These are phyloP conservation scores for Crocidura indochinensis DNA, from an alignment of 2,797 vertebrate genomes.

Conservation along the genomic window DNA sequence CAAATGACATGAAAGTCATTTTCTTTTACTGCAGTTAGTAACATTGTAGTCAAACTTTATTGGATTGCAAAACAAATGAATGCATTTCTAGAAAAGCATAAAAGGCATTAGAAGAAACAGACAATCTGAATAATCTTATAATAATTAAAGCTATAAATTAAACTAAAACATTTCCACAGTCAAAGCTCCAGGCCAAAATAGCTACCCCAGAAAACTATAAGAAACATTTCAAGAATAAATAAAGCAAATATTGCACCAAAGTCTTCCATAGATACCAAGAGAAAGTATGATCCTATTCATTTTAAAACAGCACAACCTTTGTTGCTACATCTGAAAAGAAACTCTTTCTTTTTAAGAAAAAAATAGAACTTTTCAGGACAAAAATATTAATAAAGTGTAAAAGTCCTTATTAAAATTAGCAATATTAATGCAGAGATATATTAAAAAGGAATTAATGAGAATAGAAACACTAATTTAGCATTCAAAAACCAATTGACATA, in stretches of 20 bases:
- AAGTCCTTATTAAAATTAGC: not conserved
- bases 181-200: not conserved
- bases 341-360: not conserved
- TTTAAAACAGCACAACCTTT: not conserved
- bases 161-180: conserved; percentile 48
- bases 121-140: conserved; percentile 17
- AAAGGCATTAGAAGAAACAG: conserved; percentile 4
- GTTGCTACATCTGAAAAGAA: not conserved
- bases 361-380: not conserved
- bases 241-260: not conserved
- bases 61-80: not conserved
- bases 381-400: not conserved
- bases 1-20: conserved; percentile 80
- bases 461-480: not conserved
- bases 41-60: not conserved
- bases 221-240: conserved; percentile 29
- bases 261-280: not conserved
- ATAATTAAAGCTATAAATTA: not conserved
- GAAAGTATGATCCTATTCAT: not conserved
- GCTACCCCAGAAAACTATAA: conserved; percentile 25
- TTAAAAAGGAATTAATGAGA: not conserved
- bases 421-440: not conserved
- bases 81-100: not conserved
- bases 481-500: not conserved
- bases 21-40: not conserved